phyloP scores from a whole-genome alignment of 2,113 vertebrate genomes.

The Toxotes chatareus region DNA sequence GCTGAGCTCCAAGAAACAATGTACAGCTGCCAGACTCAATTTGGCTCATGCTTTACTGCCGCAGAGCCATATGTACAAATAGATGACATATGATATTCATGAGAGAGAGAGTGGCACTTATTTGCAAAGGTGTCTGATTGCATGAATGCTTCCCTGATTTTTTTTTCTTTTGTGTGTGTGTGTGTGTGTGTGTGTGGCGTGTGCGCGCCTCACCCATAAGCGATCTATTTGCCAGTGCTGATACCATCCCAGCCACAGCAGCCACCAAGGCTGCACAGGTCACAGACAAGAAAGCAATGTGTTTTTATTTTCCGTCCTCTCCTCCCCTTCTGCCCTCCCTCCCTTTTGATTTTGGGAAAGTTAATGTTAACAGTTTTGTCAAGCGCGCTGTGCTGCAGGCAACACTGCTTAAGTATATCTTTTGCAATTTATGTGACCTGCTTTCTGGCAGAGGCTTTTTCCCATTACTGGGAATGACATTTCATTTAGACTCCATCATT shows the following conservation, averaged over 20 bases:
- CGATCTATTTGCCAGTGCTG: constrained; percentile 17
- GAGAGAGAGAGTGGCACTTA: neutral
- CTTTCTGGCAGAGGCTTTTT: constrained; percentile 78
- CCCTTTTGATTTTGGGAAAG: constrained; percentile 67
- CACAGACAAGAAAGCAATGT: constrained; percentile 6
- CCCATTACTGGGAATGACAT: constrained; percentile 84
- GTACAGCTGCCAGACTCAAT: constrained; percentile 37
- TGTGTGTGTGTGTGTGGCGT: constrained; percentile 11
- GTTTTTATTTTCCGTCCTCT: constrained; percentile 25
- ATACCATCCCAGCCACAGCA: constrained; percentile 18
- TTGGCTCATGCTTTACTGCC: constrained; percentile 29
- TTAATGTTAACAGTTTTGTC: constrained; percentile 83
- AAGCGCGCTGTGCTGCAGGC: constrained; percentile 73
- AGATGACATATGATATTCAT: constrained; percentile 32
- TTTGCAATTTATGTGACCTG: constrained; percentile 84
- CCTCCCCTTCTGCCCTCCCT: constrained; percentile 1
- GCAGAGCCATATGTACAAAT: constrained; percentile 18
- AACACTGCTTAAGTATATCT: constrained; percentile 81
- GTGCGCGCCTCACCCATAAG: neutral
- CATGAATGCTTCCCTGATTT: neutral
- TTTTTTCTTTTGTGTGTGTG: neutral
- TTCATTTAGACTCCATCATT: constrained; percentile 85
- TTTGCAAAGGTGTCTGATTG: constrained; percentile 38
- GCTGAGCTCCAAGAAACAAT: constrained; percentile 43
- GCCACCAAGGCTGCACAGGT: constrained; percentile 19